A percentile compares a stretch with the other conserved stretches of the same genome.
phyloP scores from a whole-genome alignment of 1,140 invertebrate genomes.

The Hyphantria cunea region DNA sequence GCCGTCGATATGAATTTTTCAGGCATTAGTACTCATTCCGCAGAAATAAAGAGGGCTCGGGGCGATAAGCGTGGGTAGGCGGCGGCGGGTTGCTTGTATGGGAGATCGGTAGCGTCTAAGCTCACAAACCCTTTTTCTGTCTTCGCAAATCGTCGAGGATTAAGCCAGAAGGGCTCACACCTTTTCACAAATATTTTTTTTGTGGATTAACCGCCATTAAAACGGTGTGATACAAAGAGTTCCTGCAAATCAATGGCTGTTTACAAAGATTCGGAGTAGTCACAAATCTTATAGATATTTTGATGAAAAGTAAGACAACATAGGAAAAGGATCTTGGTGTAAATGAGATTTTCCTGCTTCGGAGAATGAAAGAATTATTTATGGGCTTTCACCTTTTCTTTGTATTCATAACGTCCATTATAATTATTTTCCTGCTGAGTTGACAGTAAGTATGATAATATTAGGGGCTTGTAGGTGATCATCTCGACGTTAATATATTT shows the following conservation, averaged over 20 bases:
- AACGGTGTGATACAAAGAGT: slow-evolving; percentile 61
- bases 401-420: slow-evolving; percentile 10
- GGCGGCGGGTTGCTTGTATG: slow-evolving; percentile 50
- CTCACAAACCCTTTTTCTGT: slow-evolving; percentile 71
- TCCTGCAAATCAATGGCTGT: slow-evolving; percentile 49
- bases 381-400: slow-evolving; percentile 21
- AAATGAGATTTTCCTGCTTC: slow-evolving; percentile 32
- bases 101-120: slow-evolving; percentile 61
- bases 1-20: slow-evolving; percentile 50
- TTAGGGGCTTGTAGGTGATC: neutral
- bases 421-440: slow-evolving; percentile 2
- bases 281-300: slow-evolving; percentile 39
- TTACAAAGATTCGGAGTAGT: slow-evolving; percentile 41
- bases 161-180: slow-evolving; percentile 70
- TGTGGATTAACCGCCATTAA: slow-evolving; percentile 61
- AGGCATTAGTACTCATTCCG: slow-evolving; percentile 55
- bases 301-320: slow-evolving; percentile 30
- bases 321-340: slow-evolving; percentile 35
- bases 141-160: slow-evolving; percentile 78
- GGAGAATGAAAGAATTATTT: slow-evolving; percentile 29
- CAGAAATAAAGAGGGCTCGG: slow-evolving; percentile 63
- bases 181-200: slow-evolving; percentile 72
- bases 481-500: neutral
- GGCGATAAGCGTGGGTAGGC: slow-evolving; percentile 62
- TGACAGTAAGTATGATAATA: neutral